phyloP scores from a whole-genome alignment of 1,140 invertebrate species.

The Euschistus heros region DNA sequence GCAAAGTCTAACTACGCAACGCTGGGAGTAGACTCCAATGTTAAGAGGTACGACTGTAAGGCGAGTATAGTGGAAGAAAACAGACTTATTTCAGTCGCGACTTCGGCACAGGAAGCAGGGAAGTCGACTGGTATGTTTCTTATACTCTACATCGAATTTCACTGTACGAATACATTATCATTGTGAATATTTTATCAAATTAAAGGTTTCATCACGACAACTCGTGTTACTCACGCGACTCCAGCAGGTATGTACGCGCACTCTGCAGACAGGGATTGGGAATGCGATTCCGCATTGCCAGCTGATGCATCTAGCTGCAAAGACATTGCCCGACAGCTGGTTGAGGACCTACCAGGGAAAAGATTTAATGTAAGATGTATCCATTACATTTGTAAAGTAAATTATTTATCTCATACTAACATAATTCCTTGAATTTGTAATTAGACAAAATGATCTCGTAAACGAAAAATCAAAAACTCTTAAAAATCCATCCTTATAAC shows the following conservation, averaged over 20 bases:
- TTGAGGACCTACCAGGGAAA: slow-evolving; percentile 38
- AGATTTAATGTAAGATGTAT: slow-evolving; percentile 36
- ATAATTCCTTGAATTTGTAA: too few relatives aligned
- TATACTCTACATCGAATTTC: not conserved
- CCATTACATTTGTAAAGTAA: too few relatives aligned
- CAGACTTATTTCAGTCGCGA: slow-evolving; percentile 48
- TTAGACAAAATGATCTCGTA: too few relatives aligned
- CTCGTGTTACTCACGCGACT: slow-evolving; percentile 83
- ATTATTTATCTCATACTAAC: too few relatives aligned
- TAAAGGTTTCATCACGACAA: slow-evolving; percentile 79
- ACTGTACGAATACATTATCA: not conserved
- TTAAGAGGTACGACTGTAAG: slow-evolving; percentile 45
- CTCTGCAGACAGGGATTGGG: slow-evolving; percentile 62
- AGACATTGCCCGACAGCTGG: slow-evolving; percentile 41
- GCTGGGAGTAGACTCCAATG: slow-evolving; percentile 59
- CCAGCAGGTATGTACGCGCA: slow-evolving; percentile 77
- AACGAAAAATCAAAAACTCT: too few relatives aligned
- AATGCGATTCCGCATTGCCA: slow-evolving; percentile 40
- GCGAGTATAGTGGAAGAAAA: slow-evolving; percentile 38
- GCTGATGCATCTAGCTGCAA: slow-evolving; percentile 31
- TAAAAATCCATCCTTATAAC: too few relatives aligned
- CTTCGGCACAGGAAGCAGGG: slow-evolving; percentile 59
- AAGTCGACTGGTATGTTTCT: slow-evolving; percentile 50
- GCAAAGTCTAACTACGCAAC: slow-evolving; percentile 67
- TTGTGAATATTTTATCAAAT: not conserved